These are phyloP conservation scores for Nephotettix cincticeps DNA, from an alignment of 1,140 invertebrate species.

Conservation along the genomic window DNA sequence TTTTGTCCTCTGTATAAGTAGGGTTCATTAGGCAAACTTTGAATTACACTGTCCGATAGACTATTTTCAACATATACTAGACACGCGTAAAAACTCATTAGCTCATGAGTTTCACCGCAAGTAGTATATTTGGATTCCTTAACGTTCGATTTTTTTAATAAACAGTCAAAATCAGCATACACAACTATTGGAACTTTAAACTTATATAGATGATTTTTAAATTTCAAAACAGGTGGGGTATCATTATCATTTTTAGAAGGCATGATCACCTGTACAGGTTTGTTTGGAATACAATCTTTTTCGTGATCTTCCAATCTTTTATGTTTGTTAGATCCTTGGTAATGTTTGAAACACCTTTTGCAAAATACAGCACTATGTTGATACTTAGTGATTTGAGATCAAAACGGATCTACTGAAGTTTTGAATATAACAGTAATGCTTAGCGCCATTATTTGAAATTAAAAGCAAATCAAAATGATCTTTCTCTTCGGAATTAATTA, in stretches of 20 bases:
- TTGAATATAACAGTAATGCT: slow-evolving; percentile 24
- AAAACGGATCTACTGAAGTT: slow-evolving; percentile 5
- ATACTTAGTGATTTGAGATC: slow-evolving; percentile 3
- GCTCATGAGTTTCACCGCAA: slow-evolving; percentile 5
- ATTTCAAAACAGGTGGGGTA: background rate
- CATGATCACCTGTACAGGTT: background rate
- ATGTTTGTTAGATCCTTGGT: background rate
- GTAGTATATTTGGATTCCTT: slow-evolving; percentile 1
- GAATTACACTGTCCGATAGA: slow-evolving; percentile 4
- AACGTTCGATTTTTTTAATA: background rate
- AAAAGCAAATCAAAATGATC: slow-evolving; percentile 23
- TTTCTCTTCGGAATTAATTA: background rate
- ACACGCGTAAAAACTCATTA: slow-evolving; percentile 23
- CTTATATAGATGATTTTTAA: slow-evolving; percentile 19
- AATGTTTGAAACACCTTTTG: slow-evolving; percentile 26
- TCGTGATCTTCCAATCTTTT: background rate
- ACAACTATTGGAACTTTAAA: slow-evolving; percentile 15
- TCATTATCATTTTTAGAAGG: background rate
- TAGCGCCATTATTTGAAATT: background rate
- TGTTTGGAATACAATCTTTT: slow-evolving; percentile 5
- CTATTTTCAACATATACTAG: slow-evolving; percentile 1
- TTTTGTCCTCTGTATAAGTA: slow-evolving; percentile 18
- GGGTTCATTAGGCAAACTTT: slow-evolving; percentile 15
- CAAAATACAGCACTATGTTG: slow-evolving; percentile 5
- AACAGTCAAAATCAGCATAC: slow-evolving; percentile 23